Evolutionary conservation across 2,113 vertebrate genomes (phyloP).

Genomic region (Xiphophorus hellerii): DNA sequence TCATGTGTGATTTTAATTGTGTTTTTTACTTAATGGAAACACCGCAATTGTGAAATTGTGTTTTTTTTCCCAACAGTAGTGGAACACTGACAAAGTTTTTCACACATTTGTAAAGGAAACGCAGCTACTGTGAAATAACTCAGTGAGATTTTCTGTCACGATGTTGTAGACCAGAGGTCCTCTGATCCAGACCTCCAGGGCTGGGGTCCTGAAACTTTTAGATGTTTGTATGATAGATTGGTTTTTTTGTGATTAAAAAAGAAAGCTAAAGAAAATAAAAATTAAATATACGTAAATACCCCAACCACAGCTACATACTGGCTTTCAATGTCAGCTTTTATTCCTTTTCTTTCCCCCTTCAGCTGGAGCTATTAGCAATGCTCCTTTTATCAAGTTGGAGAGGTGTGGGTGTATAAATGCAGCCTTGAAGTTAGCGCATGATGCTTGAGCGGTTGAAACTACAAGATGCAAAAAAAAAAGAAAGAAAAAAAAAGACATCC

Average conservation of each 20-base stretch:
- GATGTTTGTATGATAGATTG: no score
- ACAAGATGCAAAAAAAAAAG: slow-evolving; percentile 21
- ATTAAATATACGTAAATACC: slow-evolving; percentile 1
- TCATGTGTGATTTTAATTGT: no score
- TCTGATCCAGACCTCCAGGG: no score
- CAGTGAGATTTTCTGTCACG: background rate
- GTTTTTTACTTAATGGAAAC: no score
- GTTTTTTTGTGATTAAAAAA: background rate
- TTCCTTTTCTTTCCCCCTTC: background rate
- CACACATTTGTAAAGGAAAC: no score
- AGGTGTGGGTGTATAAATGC: slow-evolving; percentile 65
- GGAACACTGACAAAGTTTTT: background rate
- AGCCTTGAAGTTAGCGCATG: background rate
- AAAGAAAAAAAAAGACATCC: slow-evolving; percentile 5
- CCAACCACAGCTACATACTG: slow-evolving; percentile 5
- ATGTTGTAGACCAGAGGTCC: no score
- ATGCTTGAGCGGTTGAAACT: slow-evolving; percentile 16
- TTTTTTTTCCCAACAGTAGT: background rate
- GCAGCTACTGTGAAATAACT: background rate
- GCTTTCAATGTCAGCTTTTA: background rate
- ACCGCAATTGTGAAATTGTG: no score
- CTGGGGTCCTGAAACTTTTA: no score
- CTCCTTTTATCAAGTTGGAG: slow-evolving; percentile 41
- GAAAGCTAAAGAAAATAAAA: background rate
- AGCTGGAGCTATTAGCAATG: slow-evolving; percentile 35